These are phyloP conservation scores for Eulemur rubriventer DNA, from an alignment of 2,797 vertebrate species.

Conservation along the genomic window DNA sequence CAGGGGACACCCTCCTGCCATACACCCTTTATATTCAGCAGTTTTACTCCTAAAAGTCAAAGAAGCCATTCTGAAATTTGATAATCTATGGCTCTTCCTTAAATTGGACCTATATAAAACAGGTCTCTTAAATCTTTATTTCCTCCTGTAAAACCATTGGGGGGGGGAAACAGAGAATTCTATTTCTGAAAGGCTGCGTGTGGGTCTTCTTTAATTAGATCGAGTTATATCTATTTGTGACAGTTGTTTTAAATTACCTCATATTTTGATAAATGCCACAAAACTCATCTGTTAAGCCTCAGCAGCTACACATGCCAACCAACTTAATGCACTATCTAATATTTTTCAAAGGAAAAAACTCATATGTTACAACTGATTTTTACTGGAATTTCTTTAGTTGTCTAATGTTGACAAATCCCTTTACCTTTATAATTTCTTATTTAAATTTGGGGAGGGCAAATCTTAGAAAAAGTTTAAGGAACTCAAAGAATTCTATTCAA, in stretches of 20 bases:
- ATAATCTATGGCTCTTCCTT: background rate
- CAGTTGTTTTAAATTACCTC: slow-evolving; percentile 1
- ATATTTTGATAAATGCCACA: slow-evolving; percentile 30
- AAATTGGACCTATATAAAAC: background rate
- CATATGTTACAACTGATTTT: background rate
- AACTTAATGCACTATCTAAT: background rate
- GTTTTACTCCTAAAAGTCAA: background rate
- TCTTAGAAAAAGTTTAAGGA: background rate
- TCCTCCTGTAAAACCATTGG: background rate
- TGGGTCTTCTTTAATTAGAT: background rate
- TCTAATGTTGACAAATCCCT: background rate
- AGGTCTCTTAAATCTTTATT: background rate
- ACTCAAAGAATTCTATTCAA: slow-evolving; percentile 23
- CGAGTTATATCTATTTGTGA: background rate
- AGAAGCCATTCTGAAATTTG: slow-evolving; percentile 54
- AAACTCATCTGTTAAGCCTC: background rate
- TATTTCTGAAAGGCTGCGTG: slow-evolving; percentile 49
- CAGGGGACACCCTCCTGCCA: background rate
- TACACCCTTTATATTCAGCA: background rate
- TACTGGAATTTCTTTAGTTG: background rate
- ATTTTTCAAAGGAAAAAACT: background rate
- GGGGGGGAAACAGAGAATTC: background rate
- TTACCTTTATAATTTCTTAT: background rate
- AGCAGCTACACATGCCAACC: background rate
- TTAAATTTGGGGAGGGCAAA: background rate